Conservation (phyloP, 2,113 vertebrate genomes). For the Potamarius usumacintae region DNA sequence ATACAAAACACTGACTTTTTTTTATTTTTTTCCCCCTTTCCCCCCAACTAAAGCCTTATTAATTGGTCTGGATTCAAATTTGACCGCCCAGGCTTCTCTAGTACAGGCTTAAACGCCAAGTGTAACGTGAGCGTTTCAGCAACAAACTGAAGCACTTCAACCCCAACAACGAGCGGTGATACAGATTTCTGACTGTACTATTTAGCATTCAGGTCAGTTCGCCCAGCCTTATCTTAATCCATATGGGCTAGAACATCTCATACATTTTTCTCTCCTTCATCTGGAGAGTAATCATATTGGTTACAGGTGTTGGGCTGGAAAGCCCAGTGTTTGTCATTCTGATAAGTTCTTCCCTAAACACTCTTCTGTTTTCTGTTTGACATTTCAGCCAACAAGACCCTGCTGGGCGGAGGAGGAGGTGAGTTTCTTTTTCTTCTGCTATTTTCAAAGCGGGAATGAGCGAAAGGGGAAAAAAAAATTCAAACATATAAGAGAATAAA, state of each 20-base stretch:
- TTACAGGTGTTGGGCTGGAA: not conserved
- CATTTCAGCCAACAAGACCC: conserved; percentile 83
- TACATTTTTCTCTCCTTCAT: conserved; percentile 6
- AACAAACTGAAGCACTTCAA: not conserved
- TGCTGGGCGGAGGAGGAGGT: conserved; percentile 87
- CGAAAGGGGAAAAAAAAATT: conserved; percentile 58
- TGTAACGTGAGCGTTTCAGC: not conserved
- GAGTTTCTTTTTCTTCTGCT: conserved; percentile 64
- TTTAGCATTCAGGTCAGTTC: conserved; percentile 15
- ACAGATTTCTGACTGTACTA: not conserved
- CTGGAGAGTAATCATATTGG: conserved; percentile 11
- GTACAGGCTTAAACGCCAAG: no score
- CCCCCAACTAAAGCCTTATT: not conserved
- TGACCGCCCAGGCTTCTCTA: not conserved
- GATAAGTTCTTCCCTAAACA: conserved; percentile 26
- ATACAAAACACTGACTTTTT: not conserved
- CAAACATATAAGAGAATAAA: conserved; percentile 39
- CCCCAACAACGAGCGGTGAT: not conserved
- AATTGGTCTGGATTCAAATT: not conserved
- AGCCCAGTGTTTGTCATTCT: conserved; percentile 15
- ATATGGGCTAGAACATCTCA: not conserved
- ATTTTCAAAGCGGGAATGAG: conserved; percentile 63
- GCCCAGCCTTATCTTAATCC: conserved; percentile 2
- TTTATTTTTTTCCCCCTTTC: not conserved
- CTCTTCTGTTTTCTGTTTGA: conserved; percentile 53